These are phyloP conservation scores for Siphlonurus alternatus DNA, from an alignment of 2,888 invertebrate species.

Conservation along the genomic window DNA sequence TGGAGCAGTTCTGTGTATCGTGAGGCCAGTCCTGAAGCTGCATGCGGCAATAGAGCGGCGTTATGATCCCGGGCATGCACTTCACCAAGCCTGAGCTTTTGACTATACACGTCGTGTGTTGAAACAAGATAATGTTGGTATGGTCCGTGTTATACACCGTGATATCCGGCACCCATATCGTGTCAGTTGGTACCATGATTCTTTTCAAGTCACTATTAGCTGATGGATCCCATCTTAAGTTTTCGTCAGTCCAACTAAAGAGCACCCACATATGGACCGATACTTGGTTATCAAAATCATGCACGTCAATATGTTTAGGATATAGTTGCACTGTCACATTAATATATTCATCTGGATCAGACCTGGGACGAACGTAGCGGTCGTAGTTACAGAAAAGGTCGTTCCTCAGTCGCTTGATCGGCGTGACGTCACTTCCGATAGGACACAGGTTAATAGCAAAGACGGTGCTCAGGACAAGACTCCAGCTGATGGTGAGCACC, in stretches of 20 bases:
- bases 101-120: neutral
- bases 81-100: neutral
- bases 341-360: neutral
- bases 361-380: neutral
- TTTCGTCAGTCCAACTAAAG: no score
- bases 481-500: no score
- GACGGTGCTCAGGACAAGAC: no score
- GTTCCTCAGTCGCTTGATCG: neutral
- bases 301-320: no score
- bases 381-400: neutral
- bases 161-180: neutral
- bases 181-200: no score
- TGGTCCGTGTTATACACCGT: neutral
- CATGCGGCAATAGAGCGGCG: neutral
- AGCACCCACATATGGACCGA: no score
- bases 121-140: neutral
- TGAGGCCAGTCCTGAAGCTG: neutral
- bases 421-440: no score
- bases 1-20: neutral
- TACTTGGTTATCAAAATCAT: no score
- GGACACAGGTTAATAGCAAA: no score
- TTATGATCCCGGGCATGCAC: neutral
- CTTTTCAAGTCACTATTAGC: no score
- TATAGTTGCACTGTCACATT: neutral
- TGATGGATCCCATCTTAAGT: no score